Evolutionary conservation across 2,888 invertebrate species (phyloP).

Genomic region (Drosophila bunnanda): DNA sequence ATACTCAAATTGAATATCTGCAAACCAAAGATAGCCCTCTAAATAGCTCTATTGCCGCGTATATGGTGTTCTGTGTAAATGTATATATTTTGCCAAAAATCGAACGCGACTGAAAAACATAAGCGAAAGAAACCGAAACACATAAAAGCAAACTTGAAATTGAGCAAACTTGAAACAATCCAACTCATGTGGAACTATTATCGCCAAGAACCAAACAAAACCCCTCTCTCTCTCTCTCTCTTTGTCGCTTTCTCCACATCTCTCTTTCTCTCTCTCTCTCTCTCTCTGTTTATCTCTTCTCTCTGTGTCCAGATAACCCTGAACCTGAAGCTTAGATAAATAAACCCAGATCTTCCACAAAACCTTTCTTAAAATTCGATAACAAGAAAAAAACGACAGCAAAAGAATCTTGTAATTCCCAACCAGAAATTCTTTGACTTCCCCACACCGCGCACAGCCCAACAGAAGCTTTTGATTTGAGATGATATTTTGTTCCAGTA

Average conservation of each 20-base stretch:
- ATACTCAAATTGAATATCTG: conserved; percentile 2
- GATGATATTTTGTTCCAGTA: conserved; percentile 24
- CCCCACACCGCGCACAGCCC: conserved; percentile 33
- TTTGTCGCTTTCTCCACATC: conserved; percentile 29
- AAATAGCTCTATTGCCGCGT: conserved; percentile 85
- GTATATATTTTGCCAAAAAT: conserved; percentile 52
- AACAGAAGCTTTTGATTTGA: conserved; percentile 30
- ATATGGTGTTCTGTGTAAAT: conserved; percentile 84
- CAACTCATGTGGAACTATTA: conserved; percentile 43
- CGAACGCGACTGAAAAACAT: conserved; percentile 18
- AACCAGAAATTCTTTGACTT: conserved; percentile 31
- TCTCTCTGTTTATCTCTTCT: conserved; percentile 30
- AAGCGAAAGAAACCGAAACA: conserved; percentile 45
- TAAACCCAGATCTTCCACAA: conserved; percentile 2
- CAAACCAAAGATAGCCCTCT: conserved; percentile 47
- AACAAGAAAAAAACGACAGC: neutral
- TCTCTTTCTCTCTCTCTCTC: conserved; percentile 2
- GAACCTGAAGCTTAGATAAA: conserved; percentile 22
- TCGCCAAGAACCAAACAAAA: conserved; percentile 41
- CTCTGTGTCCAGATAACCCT: conserved; percentile 33
- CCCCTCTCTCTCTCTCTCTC: conserved; percentile 27
- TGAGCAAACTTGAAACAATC: conserved; percentile 63
- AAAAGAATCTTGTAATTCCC: conserved; percentile 20
- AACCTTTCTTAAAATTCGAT: conserved; percentile 29
- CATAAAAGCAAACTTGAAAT: conserved; percentile 68